A percentile compares a stretch with the other conserved stretches of the same genome.
Conservation (phyloP, 2,888 invertebrate genomes). For the Platerodrilus igneus region DNA sequence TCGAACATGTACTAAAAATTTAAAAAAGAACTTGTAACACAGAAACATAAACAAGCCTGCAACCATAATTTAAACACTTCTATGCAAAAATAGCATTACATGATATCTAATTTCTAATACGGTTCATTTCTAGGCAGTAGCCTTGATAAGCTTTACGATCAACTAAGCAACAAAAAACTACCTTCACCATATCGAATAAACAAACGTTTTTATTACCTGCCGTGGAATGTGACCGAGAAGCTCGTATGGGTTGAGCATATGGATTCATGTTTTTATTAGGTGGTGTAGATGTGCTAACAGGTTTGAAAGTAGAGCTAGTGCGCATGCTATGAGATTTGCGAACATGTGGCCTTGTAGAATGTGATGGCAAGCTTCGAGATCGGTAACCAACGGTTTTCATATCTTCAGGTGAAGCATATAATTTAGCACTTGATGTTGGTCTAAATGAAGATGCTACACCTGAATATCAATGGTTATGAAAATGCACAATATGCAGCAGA, state of each 20-base stretch:
- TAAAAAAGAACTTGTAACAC: too few relatives aligned
- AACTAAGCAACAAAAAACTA: too few relatives aligned
- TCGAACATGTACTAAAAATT: too few relatives aligned
- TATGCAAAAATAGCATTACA: too few relatives aligned
- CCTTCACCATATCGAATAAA: too few relatives aligned
- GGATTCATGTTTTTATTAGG: slow-evolving; percentile 47
- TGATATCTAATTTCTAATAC: too few relatives aligned
- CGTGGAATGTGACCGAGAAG: slow-evolving; percentile 45
- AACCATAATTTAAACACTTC: too few relatives aligned
- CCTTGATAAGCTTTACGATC: too few relatives aligned
- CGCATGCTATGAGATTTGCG: slow-evolving; percentile 61
- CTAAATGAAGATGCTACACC: slow-evolving; percentile 82
- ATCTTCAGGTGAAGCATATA: slow-evolving; percentile 86
- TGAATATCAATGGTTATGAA: slow-evolving; percentile 34
- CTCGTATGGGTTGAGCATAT: slow-evolving; percentile 57
- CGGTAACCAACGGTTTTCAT: slow-evolving; percentile 68
- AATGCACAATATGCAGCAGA: slow-evolving; percentile 3
- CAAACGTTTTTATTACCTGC: too few relatives aligned
- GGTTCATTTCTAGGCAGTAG: too few relatives aligned
- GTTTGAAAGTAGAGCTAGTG: slow-evolving; percentile 49
- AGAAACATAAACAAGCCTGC: too few relatives aligned
- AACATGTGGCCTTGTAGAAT: slow-evolving; percentile 55
- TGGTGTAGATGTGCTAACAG: slow-evolving; percentile 47
- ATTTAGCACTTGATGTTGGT: slow-evolving; percentile 76
- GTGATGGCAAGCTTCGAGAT: slow-evolving; percentile 52